Evolutionary conservation across 2,113 vertebrate species (phyloP), one percentile per base, ranked within the genome.

Genomic region (Oryzias javanicus): DNA sequence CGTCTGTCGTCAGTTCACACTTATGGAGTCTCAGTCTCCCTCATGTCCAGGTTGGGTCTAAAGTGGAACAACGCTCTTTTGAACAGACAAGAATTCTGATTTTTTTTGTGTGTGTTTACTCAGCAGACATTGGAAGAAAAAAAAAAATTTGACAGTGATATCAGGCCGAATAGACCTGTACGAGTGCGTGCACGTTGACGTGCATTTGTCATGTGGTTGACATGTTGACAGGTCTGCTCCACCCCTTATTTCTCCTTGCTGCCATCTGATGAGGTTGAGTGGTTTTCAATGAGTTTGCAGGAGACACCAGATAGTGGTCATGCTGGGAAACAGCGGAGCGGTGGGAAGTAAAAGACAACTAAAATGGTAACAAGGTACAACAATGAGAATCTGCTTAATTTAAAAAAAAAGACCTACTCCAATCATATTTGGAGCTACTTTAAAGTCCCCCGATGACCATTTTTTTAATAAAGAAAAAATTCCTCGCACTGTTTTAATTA

Each of bases 191-290:
- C 18, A 15, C 3, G 42, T 16, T 12, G 24, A 50, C 48, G 71
- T 61, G 67, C 67, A 55, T 75, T 75, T 74, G 78, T 80, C 80
- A 74, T 73, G 79, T 18, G 69, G 61, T 42, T 89, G 88, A 90
- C 85, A 86, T 79, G 83, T 86, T 90, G 89, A 90, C 89, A 90
- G 89, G 79, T 71, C 76, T 19, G 55, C 82, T 67, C 84, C 83
- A 80, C 82, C 84, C 84, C 75, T 81, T 68, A 71, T 79, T 78
- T 79, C 76, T 78, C 63, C 67, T 87, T 82, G 86, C 88, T 87
- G 89, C 78, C 80, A 60, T 65, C 81, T 77, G 88, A 88, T 81
- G 85, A 89, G 90, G 72, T 79, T 86, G 84, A 87, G 67, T 84
- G 89, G 67, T 79, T 87, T 79, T 86, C 79, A 88, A 89, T 89